A percentile compares a stretch with the other conserved stretches of the same genome.
Evolutionary conservation across 1,140 invertebrate species (phyloP).

Genomic region (Brachionus asplanchnoidis): DNA sequence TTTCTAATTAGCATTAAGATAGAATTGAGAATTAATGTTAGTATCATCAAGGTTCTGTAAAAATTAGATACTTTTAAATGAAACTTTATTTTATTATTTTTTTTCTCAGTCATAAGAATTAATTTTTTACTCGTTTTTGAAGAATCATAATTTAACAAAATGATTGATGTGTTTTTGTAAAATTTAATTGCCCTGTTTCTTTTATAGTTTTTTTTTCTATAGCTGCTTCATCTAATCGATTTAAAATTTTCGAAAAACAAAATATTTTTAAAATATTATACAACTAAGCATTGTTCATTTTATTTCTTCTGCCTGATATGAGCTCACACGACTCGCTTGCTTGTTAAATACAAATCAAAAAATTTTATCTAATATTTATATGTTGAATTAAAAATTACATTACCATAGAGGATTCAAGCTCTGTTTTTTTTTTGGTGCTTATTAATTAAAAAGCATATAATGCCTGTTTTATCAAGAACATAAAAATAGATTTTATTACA

Average conservation of each 20-base stretch:
- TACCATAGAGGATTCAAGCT: constrained; percentile 3
- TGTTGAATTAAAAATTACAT: background rate
- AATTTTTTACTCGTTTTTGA: background rate
- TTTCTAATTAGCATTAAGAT: background rate
- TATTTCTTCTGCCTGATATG: background rate
- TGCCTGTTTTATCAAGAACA: constrained; percentile 14
- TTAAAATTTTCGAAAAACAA: background rate
- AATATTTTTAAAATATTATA: background rate
- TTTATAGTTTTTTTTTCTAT: background rate
- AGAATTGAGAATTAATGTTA: background rate
- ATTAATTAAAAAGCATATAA: background rate
- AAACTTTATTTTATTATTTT: background rate
- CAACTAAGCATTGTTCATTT: background rate
- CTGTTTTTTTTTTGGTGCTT: background rate
- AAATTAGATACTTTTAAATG: background rate
- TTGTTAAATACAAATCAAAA: background rate
- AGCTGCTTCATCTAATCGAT: background rate
- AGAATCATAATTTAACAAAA: background rate
- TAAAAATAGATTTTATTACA: background rate
- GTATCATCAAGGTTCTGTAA: background rate
- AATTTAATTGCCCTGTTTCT: background rate
- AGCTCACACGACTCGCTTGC: background rate
- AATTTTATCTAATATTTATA: background rate
- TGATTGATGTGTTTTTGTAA: background rate
- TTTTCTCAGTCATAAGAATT: background rate